Evolutionary conservation across 2,888 invertebrate species (phyloP), one percentile per base, ranked within the genome.

Genomic region (Anticlea derivata): DNA sequence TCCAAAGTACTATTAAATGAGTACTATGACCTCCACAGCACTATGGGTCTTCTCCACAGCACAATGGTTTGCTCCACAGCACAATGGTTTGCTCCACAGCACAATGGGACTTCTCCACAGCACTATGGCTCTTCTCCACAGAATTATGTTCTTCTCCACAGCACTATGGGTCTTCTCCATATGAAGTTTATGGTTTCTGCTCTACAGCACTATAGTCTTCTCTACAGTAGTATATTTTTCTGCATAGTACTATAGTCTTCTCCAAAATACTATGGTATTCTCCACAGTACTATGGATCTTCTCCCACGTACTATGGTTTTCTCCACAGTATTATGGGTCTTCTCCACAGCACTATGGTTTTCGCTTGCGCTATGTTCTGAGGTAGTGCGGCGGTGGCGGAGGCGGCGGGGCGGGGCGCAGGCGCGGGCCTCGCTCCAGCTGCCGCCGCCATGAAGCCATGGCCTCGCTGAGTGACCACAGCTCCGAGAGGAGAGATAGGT

Each of bases 381-480:
- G 82, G 67, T 90, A 88, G 61, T 88, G 89, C 6, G 89, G 87
- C 17, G 89, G 88, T 1, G 75, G 92, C 60, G 73, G 92, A 58
- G 78, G 92, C 61, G 77, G 92, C 63, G 77, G 92, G 69, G 85
- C 92, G 67, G 80, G 80, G 62, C 93, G 80, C 58, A 93, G 75
- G 66, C 92, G 63, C 66, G 92, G 76, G 57, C 87, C 67, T 65
- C 92, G 66, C 79, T 93, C 71, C 68, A 92, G 68, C 84, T 92
- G 79, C 72, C 90, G 69, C 70, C 93, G 66, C 90, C 96, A 97
- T 61, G 97, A 96, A 68, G 97, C 96, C 80, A 98, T 97, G 30
- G 97, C 95, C 81, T 98, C 97, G 85, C 97, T 97, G 41, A 98
- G 92, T 0, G 96, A 95, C 97, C 97, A 97, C 59, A 98, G 92